Percentiles rank a stretch among this genome's conserved stretches.
These are phyloP conservation scores for Hetaerina americana DNA, from an alignment of 1,140 invertebrate species.

Conservation along the genomic window DNA sequence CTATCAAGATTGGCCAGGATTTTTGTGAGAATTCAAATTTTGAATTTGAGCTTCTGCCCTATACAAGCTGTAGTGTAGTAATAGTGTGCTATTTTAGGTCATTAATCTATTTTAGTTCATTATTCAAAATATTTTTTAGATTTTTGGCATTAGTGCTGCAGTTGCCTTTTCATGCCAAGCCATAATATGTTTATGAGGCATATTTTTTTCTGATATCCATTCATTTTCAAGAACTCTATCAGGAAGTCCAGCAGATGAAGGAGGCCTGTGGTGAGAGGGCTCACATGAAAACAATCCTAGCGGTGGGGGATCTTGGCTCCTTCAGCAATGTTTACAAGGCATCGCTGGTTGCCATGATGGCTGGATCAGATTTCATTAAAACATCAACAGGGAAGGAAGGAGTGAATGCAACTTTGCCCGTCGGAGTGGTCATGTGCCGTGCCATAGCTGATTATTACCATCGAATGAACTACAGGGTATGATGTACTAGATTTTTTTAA, in stretches of 20 bases:
- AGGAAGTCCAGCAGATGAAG: slow-evolving; percentile 62
- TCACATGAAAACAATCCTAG: slow-evolving; percentile 91
- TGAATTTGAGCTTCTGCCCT: too few species aligned
- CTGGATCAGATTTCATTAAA: slow-evolving; percentile 96
- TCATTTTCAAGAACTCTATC: slow-evolving; percentile 57
- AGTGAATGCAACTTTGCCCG: slow-evolving; percentile 84
- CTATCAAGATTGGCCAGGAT: too few species aligned
- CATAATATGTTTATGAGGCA: too few species aligned
- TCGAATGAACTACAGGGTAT: slow-evolving; percentile 60
- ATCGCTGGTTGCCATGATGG: slow-evolving; percentile 85
- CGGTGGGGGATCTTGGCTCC: slow-evolving; percentile 81
- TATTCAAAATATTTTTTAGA: too few species aligned
- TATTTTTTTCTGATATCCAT: too few species aligned
- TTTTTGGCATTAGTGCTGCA: too few species aligned
- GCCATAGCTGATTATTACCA: slow-evolving; percentile 77
- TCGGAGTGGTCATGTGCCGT: slow-evolving; percentile 85
- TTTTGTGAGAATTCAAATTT: too few species aligned
- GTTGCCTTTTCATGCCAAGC: too few species aligned
- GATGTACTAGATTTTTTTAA: slow-evolving; percentile 8
- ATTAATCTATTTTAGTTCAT: too few species aligned
- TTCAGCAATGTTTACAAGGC: slow-evolving; percentile 85
- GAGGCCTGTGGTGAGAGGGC: slow-evolving; percentile 54
- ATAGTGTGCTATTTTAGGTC: too few species aligned
- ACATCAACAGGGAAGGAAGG: slow-evolving; percentile 95
- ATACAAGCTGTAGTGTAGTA: too few species aligned